phyloP scores from a whole-genome alignment of 2,888 invertebrate genomes.

The Drepana falcataria region DNA sequence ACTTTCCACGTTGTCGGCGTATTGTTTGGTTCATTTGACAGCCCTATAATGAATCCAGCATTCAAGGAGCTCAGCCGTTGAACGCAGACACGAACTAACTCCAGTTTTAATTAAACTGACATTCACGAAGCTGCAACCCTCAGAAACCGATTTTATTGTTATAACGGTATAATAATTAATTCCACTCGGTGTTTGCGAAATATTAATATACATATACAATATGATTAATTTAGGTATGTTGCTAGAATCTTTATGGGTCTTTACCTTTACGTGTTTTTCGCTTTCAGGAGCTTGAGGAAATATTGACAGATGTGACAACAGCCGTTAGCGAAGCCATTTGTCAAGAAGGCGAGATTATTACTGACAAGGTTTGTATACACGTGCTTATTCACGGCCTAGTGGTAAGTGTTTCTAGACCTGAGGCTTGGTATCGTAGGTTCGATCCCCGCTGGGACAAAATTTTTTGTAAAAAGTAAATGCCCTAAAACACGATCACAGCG shows the following conservation, averaged over 20 bases:
- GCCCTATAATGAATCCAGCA: constrained; percentile 19
- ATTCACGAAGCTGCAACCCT: constrained; percentile 21
- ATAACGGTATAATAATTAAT: constrained; percentile 14
- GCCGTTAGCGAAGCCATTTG: constrained; percentile 92
- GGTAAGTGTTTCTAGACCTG: too few relatives aligned
- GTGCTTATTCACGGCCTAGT: too few relatives aligned
- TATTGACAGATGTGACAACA: constrained; percentile 92
- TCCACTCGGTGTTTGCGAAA: constrained; percentile 2
- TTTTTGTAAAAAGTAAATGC: too few relatives aligned
- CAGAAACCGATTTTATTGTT: constrained; percentile 17
- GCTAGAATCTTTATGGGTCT: too few relatives aligned
- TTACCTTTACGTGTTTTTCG: constrained; percentile 8
- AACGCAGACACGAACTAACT: constrained; percentile 31
- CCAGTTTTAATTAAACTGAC: constrained; percentile 51
- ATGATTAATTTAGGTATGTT: too few relatives aligned
- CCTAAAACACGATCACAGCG: too few relatives aligned
- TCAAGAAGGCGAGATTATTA: constrained; percentile 91
- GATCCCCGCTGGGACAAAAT: too few relatives aligned
- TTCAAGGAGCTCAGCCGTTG: constrained; percentile 20
- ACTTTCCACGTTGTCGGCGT: constrained; percentile 10
- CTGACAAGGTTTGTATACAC: constrained; percentile 83
- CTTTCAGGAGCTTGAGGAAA: constrained; percentile 94
- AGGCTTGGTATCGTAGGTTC: too few relatives aligned
- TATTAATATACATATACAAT: not conserved
- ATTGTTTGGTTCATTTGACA: constrained; percentile 15